Evolutionary conservation across 2,797 vertebrate genomes (phyloP).

Genomic region (Halcyon leucocephala): DNA sequence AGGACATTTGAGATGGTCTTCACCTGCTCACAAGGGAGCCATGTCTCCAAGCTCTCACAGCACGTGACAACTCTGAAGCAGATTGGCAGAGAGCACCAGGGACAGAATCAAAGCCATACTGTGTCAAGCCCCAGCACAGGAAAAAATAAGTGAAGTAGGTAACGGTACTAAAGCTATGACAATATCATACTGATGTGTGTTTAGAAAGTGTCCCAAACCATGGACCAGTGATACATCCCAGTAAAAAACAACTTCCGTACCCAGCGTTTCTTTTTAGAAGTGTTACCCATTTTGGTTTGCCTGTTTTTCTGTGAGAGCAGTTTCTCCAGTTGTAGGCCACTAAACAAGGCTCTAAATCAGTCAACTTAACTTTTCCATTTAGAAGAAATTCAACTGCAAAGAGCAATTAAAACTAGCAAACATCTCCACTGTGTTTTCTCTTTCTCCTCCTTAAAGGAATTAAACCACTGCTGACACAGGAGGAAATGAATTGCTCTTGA

Average conservation of each 20-base stretch:
- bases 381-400: neutral
- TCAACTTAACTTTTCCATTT: neutral
- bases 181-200: neutral
- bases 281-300: neutral
- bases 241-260: neutral
- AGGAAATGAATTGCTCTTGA: constrained; percentile 3
- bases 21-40: neutral
- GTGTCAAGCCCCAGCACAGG: fast-evolving
- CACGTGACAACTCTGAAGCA: fast-evolving
- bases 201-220: neutral
- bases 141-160: neutral
- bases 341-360: neutral
- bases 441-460: neutral
- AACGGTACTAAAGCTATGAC: neutral
- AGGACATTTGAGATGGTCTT: neutral
- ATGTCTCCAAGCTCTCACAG: neutral
- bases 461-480: neutral
- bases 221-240: fast-evolving
- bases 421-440: neutral
- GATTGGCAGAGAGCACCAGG: neutral
- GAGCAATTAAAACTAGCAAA: neutral
- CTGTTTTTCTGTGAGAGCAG: neutral
- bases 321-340: neutral
- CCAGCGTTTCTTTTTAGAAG: neutral
- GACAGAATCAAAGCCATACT: neutral